Conservation (phyloP, 2,888 invertebrate species). For the Matsumyia berberina region DNA sequence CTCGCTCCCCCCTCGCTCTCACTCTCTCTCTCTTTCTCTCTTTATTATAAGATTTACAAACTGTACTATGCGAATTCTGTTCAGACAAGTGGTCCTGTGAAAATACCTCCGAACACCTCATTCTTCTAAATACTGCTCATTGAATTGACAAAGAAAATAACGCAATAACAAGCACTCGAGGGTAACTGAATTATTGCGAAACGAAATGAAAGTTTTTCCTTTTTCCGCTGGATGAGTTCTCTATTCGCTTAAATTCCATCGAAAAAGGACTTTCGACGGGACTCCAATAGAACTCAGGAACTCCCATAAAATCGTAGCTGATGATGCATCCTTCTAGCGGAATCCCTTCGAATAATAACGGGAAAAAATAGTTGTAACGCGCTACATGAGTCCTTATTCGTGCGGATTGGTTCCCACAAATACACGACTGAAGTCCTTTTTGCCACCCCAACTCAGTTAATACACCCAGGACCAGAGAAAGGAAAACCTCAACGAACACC, state of each 20-base stretch:
- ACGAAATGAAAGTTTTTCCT: slow-evolving; percentile 31
- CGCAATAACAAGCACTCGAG: slow-evolving; percentile 44
- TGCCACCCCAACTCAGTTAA: neutral
- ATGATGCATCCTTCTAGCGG: slow-evolving; percentile 32
- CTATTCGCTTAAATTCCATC: slow-evolving; percentile 1
- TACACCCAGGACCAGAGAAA: neutral
- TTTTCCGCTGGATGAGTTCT: slow-evolving; percentile 1
- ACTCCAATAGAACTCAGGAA: neutral
- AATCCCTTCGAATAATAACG: slow-evolving; percentile 7
- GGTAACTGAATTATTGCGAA: slow-evolving; percentile 58
- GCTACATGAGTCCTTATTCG: slow-evolving; percentile 4
- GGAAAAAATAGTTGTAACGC: slow-evolving; percentile 16
- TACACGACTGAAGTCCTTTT: slow-evolving; percentile 4
- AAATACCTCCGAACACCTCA: slow-evolving; percentile 8
- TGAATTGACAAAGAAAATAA: slow-evolving; percentile 58
- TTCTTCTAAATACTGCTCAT: slow-evolving; percentile 36
- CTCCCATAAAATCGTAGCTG: slow-evolving; percentile 25
- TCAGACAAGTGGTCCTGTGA: slow-evolving; percentile 12
- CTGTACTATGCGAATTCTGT: neutral
- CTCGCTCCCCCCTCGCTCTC: no score
- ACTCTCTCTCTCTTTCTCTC: neutral
- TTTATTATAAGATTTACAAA: slow-evolving; percentile 13
- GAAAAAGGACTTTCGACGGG: neutral
- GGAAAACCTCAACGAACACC: neutral
- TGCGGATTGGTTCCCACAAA: neutral